Conservation (phyloP, 2,888 invertebrate genomes). For the Cerceris rybyensis region DNA sequence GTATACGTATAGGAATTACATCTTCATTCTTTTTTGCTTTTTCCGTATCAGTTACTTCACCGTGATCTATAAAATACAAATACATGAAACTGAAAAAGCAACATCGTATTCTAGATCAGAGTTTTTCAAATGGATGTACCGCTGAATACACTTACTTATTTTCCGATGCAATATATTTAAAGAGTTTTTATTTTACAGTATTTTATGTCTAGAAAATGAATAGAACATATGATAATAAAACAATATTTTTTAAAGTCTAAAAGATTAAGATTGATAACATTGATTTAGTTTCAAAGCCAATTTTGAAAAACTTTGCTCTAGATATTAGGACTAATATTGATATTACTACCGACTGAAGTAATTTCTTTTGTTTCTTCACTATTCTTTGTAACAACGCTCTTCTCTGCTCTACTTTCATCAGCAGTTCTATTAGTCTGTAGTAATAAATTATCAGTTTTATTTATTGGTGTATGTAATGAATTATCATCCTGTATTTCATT, state of each 20-base stretch:
- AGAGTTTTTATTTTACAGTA: too few relatives aligned
- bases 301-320: slow-evolving; percentile 4
- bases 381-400: not conserved
- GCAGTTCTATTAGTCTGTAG: not conserved
- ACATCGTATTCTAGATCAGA: too few relatives aligned
- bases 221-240: too few relatives aligned
- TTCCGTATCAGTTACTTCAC: not conserved
- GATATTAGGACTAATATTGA: not conserved
- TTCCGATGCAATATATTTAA: too few relatives aligned
- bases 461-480: not conserved
- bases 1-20: slow-evolving; percentile 71
- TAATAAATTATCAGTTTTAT: not conserved
- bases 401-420: not conserved
- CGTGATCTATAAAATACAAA: not conserved
- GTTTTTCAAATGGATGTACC: too few relatives aligned
- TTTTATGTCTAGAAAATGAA: too few relatives aligned
- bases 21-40: not conserved
- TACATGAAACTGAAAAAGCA: too few relatives aligned
- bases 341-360: slow-evolving; percentile 4
- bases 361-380: not conserved
- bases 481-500: not conserved
- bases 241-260: not conserved
- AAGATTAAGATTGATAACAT: not conserved
- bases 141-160: not conserved
- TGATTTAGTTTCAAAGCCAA: not conserved